phyloP scores from a whole-genome alignment of 2,113 vertebrate genomes.

The Actinemys pallida region DNA sequence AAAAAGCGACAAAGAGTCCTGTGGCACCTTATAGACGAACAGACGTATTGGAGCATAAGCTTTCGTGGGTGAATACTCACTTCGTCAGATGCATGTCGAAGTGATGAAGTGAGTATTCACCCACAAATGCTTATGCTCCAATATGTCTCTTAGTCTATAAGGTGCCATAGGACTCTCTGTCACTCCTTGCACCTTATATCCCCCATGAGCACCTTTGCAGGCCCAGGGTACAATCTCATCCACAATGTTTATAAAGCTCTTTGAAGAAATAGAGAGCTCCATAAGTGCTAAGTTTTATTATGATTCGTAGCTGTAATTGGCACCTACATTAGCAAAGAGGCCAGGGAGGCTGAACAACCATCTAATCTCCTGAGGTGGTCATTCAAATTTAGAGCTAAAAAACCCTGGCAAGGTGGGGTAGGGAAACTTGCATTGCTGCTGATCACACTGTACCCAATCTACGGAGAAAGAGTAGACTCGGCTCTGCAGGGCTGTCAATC shows the following conservation, averaged over 20 bases:
- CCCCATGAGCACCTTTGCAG: background rate
- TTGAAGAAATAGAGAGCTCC: background rate
- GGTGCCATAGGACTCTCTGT: too few relatives aligned
- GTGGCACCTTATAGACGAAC: too few relatives aligned
- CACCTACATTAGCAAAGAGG: background rate
- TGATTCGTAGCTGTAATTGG: background rate
- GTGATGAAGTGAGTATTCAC: too few relatives aligned
- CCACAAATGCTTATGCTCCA: too few relatives aligned
- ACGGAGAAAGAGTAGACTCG: background rate
- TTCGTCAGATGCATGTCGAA: too few relatives aligned
- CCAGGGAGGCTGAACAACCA: background rate
- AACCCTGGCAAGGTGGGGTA: background rate
- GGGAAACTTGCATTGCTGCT: rapidly evolving
- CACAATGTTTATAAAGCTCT: background rate
- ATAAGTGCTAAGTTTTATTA: background rate
- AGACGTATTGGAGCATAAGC: too few relatives aligned
- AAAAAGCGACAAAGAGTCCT: too few relatives aligned
- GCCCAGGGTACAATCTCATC: background rate
- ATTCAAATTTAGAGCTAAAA: rapidly evolving
- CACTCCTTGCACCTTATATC: too few relatives aligned
- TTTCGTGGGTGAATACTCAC: too few relatives aligned
- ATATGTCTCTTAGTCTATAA: too few relatives aligned
- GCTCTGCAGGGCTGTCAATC: background rate
- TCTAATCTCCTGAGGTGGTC: background rate
- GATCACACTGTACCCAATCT: background rate